Conservation (phyloP, 2,888 invertebrate species). For the Diplolepis rosae region DNA sequence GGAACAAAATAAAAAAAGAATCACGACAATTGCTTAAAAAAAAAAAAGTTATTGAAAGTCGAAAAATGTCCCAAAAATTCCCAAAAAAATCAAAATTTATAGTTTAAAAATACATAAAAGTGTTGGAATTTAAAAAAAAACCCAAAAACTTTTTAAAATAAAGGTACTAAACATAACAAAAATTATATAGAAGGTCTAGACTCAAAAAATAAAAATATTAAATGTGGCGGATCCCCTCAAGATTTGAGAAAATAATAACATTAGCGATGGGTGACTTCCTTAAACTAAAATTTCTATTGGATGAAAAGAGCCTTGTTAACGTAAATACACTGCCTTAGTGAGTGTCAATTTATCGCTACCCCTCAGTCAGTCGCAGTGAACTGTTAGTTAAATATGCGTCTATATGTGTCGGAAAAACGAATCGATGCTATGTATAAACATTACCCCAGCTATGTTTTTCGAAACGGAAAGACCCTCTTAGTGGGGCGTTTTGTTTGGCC, state of each 20-base stretch:
- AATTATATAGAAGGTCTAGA: no score
- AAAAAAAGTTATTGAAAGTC: no score
- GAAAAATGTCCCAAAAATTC: no score
- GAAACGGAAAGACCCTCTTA: constrained; percentile 50
- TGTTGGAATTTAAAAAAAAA: no score
- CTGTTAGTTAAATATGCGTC: constrained; percentile 15
- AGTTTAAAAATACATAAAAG: no score
- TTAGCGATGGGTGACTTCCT: background rate
- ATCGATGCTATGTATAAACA: constrained; percentile 47
- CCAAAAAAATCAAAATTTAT: no score
- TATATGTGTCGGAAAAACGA: constrained; percentile 40
- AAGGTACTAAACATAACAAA: no score
- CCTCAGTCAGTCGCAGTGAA: constrained; percentile 6
- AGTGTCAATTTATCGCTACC: constrained; percentile 22
- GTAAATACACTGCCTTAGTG: constrained; percentile 16
- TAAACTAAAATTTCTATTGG: background rate
- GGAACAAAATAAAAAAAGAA: no score
- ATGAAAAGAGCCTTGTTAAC: constrained; percentile 12
- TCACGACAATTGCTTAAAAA: no score
- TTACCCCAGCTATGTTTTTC: constrained; percentile 48
- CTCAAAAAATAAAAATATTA: no score
- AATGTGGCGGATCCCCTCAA: no score
- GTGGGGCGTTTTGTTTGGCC: constrained; percentile 45
- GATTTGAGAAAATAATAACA: constrained; percentile 5
- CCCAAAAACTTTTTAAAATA: no score